Evolutionary conservation across 1,140 invertebrate genomes (phyloP), one percentile per base, ranked within the genome.

Genomic region (Drosophila prosaltans): DNA sequence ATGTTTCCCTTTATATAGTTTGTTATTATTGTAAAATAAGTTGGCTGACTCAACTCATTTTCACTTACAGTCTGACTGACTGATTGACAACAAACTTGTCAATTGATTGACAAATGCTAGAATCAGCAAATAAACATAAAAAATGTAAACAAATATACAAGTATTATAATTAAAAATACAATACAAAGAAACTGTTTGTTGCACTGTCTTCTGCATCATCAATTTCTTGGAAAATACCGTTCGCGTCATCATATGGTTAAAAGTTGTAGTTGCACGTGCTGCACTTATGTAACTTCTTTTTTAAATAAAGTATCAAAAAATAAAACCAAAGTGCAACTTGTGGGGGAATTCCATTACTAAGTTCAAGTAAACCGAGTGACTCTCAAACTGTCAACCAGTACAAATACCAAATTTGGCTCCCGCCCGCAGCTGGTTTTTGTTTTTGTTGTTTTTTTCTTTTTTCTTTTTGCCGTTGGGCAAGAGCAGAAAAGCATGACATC

Each of bases 401-500:
- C 51, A 5, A 54, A 10, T 21, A 41, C 73, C 76, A 72, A 75
- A 78, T 76, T 76, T 76, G 69, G 36, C 62, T 43, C 32, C 61
- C 28, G 39, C 39, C 4, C 57, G 61, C 41, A 32, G 40, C 30
- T 74, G 43, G 41, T 55, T 58, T 5, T 36, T 36, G 32, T 36
- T 36, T 36, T 36, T 36, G 3, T 36, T 36, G 3, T 36, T 36
- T 1, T 6, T 36, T 36, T 36, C 2, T 36, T 36, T 5, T 36
- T 36, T 36, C 6, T 36, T 36, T 6, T 48, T 61, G 6, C 57
- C 9, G 16, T 59, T 21, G 60, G 61, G 66, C 55, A 62, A 63
- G 48, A 57, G 65, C 26, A 43, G 30, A 54, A 66, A 67, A 65
- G 48, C 63, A 77, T 79, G 77, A 78, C 76, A 78, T 78, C 76